Percentiles rank a stretch among this genome's conserved stretches.
phyloP scores from a whole-genome alignment of 2,797 vertebrate genomes.

The Hozukius guyotensis region DNA sequence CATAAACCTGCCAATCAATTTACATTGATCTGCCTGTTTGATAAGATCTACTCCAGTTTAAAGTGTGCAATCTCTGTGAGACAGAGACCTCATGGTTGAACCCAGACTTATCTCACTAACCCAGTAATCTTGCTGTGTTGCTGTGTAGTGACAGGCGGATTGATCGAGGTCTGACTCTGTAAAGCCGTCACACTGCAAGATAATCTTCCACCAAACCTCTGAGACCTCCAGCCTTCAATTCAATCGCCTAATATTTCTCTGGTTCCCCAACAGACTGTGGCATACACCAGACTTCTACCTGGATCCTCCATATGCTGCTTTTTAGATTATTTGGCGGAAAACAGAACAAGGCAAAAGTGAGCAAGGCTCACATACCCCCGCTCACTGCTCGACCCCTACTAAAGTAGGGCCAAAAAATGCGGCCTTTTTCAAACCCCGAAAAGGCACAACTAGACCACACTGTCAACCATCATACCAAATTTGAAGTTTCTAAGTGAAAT shows the following conservation, averaged over 20 bases:
- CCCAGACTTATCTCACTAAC: background rate
- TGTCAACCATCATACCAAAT: too few relatives aligned
- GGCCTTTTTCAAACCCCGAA: too few relatives aligned
- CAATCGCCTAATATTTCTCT: background rate
- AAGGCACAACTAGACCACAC: too few relatives aligned
- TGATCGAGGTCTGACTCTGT: background rate
- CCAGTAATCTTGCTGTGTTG: background rate
- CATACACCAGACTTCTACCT: background rate
- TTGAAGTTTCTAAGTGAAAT: too few relatives aligned
- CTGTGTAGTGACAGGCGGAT: background rate
- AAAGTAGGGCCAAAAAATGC: too few relatives aligned
- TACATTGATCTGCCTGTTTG: background rate
- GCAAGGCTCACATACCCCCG: too few relatives aligned
- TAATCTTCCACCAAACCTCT: background rate
- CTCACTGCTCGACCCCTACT: too few relatives aligned
- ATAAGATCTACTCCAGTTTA: background rate
- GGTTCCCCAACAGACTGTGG: background rate
- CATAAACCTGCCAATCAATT: background rate
- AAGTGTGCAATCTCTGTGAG: background rate
- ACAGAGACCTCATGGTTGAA: background rate
- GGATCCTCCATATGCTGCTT: background rate
- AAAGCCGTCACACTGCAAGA: background rate
- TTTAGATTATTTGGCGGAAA: background rate
- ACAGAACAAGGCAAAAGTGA: background rate
- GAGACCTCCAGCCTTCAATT: background rate